Evolutionary conservation across 2,113 vertebrate species (phyloP).

Genomic region (Uropsilus gracilis): DNA sequence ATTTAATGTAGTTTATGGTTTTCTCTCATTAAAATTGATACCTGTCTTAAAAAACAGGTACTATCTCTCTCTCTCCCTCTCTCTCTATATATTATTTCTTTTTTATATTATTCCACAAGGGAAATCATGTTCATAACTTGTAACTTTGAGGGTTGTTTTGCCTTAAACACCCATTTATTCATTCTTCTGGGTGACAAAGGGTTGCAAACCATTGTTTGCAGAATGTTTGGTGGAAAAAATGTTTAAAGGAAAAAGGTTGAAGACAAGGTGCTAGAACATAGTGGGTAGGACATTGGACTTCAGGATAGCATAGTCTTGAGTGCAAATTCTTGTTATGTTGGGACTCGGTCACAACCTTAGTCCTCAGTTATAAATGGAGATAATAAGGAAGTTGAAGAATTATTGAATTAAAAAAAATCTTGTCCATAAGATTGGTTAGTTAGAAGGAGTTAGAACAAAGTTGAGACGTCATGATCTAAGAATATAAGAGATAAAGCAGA

Average conservation of each 20-base stretch:
- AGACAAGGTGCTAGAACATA: neutral
- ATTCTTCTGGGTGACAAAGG: neutral
- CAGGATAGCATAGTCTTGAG: neutral
- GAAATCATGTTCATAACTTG: neutral
- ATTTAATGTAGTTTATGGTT: neutral
- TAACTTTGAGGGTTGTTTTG: neutral
- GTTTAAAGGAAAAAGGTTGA: neutral
- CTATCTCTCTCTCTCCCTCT: no score
- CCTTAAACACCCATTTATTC: no score
- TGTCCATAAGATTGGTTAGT: neutral
- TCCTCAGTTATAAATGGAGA: neutral
- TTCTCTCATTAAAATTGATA: slow-evolving; percentile 13
- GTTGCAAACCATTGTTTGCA: neutral
- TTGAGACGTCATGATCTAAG: slow-evolving; percentile 10
- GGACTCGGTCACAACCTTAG: neutral
- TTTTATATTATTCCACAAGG: neutral
- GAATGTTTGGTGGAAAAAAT: neutral
- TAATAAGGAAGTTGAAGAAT: neutral
- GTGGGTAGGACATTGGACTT: neutral
- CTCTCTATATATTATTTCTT: neutral
- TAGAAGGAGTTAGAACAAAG: slow-evolving; percentile 33
- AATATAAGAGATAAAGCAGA: neutral
- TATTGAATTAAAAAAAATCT: neutral
- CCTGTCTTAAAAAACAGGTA: neutral
- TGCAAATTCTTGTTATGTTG: neutral